Evolutionary conservation across 2,113 vertebrate genomes (phyloP), one percentile per base, ranked within the genome.

Genomic region (Enhydra lutris): DNA sequence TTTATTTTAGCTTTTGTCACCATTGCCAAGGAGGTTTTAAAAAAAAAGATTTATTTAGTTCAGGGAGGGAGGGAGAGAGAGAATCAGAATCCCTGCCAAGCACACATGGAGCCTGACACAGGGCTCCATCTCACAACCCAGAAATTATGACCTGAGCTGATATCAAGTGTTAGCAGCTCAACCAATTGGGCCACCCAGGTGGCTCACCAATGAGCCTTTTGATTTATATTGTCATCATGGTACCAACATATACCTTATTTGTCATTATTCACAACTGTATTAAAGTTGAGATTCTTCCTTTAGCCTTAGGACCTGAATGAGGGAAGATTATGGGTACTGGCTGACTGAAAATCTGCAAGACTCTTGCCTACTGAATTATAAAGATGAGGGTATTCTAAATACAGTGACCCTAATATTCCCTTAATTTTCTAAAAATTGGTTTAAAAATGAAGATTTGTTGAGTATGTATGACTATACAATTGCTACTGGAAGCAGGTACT

Each of bases 371-470:
- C 31, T 52, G 24, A 15, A 80, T 63, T 59, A 91, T 78, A n/a
- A 90, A 94, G 31, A 6, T 65, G 10, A 65, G 6, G 31, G 4
- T 93, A 84, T 69, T 89, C 31, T 63, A 93, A 82, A 78, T 59
- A 95, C 0, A 55, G 42, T 92, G 18, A 1, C 24, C 14, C 3
- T 67, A 2, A 65, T 50, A 83, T 89, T 45, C 20, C 29, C 26
- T 50, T 83, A 74, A 91, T n/a, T 83, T 71, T 94, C 12, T 92
- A 92, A 92, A 95, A 74, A 65, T 89, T 95, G 82, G 4, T 24
- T 21, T 94, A 86, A 89, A 85, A 89, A 84, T 79, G 45, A 73
- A 71, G 13, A 83, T 39, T 76, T 67, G 26, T 76, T 82, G 7
- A 80, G 5, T 55, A 71, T n/a, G 10, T 34, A n/a, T 71, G 52